Base-by-base conservation (phyloP, 2,888 invertebrate species). In the Pristionchus japonicus region DNA sequence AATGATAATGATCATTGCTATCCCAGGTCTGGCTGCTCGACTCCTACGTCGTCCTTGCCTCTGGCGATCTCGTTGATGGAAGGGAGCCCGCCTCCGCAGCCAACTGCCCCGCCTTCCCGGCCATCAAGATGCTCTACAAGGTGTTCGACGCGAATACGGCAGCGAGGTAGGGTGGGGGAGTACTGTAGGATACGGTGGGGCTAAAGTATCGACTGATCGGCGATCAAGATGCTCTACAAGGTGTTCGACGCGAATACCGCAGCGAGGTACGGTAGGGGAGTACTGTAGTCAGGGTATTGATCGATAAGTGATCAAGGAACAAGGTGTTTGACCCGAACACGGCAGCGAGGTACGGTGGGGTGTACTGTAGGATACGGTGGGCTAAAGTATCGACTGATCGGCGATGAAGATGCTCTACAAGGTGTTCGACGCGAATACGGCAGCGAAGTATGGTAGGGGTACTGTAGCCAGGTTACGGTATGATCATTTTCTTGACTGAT, bases 341-440 rank as follows among this genome's bases (percentile, higher is more conserved):
- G 6, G 92, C 92, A 1, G 88, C 90, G 70, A 89, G 89, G 92
- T 92, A 70, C 27, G 61, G 31, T 70, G 31, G 27, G 34, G n/a
- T n/a, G 31, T 70, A 70, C 15, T 4, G 34, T n/a, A 43, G 43
- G 43, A 43, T 43, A 11, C 11, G 43, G 43, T 43, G 43, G 43
- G 43, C 70, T 31, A 70, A 31, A 49, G 52, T 52, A 31, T 57
- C 20, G 92, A 93, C 7, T 92, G 91, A 87, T 92, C 93, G 0
- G 93, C 92, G 4, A 88, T 94, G n/a, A 93, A 94, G 89, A 88
- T 93, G 84, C 90, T 94, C 47, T 94, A 92, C 89, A 94, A 94
- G 89, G 90, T 93, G 27, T 93, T 93, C 90, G 92, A 93, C 80
- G 89, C 89, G 1, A 82, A 61, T 13, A 91, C 92, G 6, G 92